Base-by-base conservation (phyloP, 2,113 vertebrate species). In the Xenotilapia longispinis region DNA sequence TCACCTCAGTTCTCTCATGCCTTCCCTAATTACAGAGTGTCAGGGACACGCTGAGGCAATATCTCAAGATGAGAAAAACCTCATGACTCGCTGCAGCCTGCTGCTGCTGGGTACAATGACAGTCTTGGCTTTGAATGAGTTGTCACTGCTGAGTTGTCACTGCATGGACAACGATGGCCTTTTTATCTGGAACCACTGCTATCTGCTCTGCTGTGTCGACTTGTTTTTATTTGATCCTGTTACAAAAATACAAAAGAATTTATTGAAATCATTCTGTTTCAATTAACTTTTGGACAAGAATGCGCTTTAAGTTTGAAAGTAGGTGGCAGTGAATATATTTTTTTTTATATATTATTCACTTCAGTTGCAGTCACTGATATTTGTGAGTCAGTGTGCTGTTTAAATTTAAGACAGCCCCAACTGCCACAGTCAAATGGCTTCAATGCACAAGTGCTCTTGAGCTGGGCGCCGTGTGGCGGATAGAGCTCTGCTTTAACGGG, bases 51-150 rank as follows among this genome's bases (percentile, higher is more conserved):
- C 31, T 80, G 79, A 87, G 78, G 84, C 83, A 17, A 70, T 83
- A 89, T 84, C 89, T 88, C 45, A 86, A 80, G 84, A 91, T 94
- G 40, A 92, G 82, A 82, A 90, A 21, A 33, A 91, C 85, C 87
- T 87, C 86, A 86, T 45, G 88, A 91, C 53, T 49, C 5, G 53
- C 57, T 78, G 85, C 88, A 87, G 85, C 73, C 85, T 68, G 75
- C 80, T 80, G 11, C 70, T 80, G 11, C 70, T 82, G 45, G 45
- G 47, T 19, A n/a, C 87, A 84, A 91, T 85, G 84, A 91, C 81
- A 81, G 84, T 78, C 65, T 54, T 1, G 19, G 58, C 85, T 68
- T 23, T 33, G 85, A 86, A 73, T 78, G 88, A 91, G 84, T 38
- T 86, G 89, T 90, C 31, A 75, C 38, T 78, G 82, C 79, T 81